Conservation (phyloP, 2,113 vertebrate genomes). For the Chitala chitala region DNA sequence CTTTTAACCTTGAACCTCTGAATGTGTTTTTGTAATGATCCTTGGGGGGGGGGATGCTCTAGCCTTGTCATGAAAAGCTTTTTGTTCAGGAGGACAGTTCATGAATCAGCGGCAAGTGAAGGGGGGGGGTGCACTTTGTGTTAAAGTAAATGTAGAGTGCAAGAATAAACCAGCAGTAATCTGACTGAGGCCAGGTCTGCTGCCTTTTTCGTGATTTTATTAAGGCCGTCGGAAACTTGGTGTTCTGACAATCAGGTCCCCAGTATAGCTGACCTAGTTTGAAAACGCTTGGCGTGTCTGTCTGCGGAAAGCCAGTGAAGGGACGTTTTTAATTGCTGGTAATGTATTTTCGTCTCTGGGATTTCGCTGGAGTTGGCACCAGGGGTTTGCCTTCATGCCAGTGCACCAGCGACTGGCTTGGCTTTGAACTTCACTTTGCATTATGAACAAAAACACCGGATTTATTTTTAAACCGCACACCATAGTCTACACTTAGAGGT, state of each 20-base stretch:
- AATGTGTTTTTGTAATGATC: background rate
- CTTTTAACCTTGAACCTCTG: background rate
- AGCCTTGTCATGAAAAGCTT: background rate
- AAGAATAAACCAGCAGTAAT: background rate
- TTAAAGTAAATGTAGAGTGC: background rate
- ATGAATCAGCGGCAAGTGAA: background rate
- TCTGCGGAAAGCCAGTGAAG: background rate
- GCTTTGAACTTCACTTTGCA: background rate
- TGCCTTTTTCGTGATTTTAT: background rate
- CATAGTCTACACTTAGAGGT: too few species aligned
- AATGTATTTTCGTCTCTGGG: background rate
- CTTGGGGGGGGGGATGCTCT: background rate
- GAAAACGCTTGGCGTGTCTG: background rate
- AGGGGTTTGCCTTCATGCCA: background rate
- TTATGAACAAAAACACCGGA: background rate
- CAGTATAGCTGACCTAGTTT: constrained; percentile 21
- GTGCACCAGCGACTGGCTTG: background rate
- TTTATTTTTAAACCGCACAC: background rate
- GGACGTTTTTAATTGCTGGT: background rate
- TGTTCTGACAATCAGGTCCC: background rate
- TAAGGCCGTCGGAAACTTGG: background rate
- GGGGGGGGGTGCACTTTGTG: background rate
- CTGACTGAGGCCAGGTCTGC: background rate
- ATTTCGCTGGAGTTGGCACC: background rate
- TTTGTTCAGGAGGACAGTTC: background rate